Conservation (phyloP, 2,888 invertebrate species). For the Halictus ligatus region DNA sequence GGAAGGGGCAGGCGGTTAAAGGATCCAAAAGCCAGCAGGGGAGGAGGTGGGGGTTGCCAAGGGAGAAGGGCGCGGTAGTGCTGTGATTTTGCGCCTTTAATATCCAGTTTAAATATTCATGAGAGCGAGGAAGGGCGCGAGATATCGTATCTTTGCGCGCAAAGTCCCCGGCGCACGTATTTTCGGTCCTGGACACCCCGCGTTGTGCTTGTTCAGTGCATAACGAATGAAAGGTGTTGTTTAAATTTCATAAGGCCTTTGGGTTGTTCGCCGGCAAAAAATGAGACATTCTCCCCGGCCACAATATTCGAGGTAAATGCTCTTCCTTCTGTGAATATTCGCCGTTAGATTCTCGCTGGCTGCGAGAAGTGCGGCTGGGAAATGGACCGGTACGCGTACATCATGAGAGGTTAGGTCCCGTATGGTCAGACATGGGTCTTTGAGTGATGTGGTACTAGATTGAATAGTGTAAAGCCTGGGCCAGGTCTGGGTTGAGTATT, state of each 20-base stretch:
- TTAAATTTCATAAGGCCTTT: slow-evolving; percentile 45
- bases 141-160: slow-evolving; percentile 32
- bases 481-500: too few relatives aligned
- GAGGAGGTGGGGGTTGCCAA: slow-evolving; percentile 24
- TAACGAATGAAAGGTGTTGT: slow-evolving; percentile 50
- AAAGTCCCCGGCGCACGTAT: slow-evolving; percentile 25
- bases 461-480: too few relatives aligned
- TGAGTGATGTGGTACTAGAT: too few relatives aligned
- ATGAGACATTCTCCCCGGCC: slow-evolving; percentile 12
- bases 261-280: slow-evolving; percentile 16
- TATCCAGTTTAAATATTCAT: slow-evolving; percentile 83
- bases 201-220: slow-evolving; percentile 31
- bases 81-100: slow-evolving; percentile 81
- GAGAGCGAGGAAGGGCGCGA: slow-evolving; percentile 66
- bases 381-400: background rate
- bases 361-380: background rate
- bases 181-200: slow-evolving; percentile 35
- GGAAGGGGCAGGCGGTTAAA: background rate
- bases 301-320: slow-evolving; percentile 18
- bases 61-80: slow-evolving; percentile 63
- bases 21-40: background rate
- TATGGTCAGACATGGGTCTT: background rate
- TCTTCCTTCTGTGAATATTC: background rate
- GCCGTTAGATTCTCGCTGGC: background rate
- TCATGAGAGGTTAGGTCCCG: background rate